Evolutionary conservation across 2,113 vertebrate genomes (phyloP), one percentile per base, ranked within the genome.

Genomic region (Sylvilagus bachmani): DNA sequence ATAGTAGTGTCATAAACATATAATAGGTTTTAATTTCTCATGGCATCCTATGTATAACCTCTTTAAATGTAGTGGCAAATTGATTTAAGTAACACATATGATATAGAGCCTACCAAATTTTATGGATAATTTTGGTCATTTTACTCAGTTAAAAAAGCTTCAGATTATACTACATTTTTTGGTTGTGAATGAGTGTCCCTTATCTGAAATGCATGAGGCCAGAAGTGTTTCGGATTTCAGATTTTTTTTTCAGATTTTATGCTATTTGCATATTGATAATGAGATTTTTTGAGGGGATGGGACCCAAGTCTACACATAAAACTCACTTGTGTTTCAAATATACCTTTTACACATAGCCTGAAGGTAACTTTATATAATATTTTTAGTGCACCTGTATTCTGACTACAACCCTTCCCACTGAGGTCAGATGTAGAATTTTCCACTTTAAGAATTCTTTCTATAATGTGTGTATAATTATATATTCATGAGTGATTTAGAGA

Each of bases 11-110:
- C 25, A 79, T 5, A 22, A 29, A 5, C 6, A 88, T 44, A 25
- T 21, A 53, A 11, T 22, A 89, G 31, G 29, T 89, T 93, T 91
- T 70, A 95, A 19, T 67, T 61, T 87, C 22, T 86, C 12, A 29
- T 78, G 55, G 25, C 21, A 62, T 38, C n/a, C 36, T 89, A 29
- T 82, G 16, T 31, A 51, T 58, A 71, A 80, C 22, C 7, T 44
- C 36, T 78, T 66, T 51, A 89, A 74, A 91, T 27, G 16, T 19
- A 62, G 17, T 51, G 4, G 49, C 11, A 31, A n/a, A 49, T 62
- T 94, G 71, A 62, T 29, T 87, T 80, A 71, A 86, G 69, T 69
- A 73, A 66, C 44, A 67, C 0, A 13, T 33, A 7, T 36, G 77
- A 74, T 10, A 44, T 19, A 12, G 51, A 4, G 12, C 13, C 0